Evolutionary conservation across 2,888 invertebrate species (phyloP).

Genomic region (Melieria crassipennis): DNA sequence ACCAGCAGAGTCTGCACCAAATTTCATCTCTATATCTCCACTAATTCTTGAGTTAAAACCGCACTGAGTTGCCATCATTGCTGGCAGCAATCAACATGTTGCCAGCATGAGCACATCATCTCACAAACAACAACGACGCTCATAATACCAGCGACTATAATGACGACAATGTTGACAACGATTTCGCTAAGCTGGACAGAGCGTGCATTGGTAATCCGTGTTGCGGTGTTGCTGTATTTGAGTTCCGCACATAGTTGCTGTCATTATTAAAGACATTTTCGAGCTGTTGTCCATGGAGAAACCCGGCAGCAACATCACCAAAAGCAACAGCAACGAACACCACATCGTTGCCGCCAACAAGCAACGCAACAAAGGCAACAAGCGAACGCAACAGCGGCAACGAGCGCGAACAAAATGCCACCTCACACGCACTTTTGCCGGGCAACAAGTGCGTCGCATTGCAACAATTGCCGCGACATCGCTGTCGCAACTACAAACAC

Average conservation of each 20-base stretch:
- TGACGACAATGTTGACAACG: too few relatives aligned
- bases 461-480: neutral
- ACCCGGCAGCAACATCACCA: neutral
- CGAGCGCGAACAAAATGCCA: slow-evolving; percentile 17
- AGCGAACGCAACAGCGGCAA: neutral
- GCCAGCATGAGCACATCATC: too few relatives aligned
- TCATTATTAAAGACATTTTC: slow-evolving; percentile 33
- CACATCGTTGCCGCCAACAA: neutral
- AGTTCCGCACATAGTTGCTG: slow-evolving; percentile 32
- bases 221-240: neutral
- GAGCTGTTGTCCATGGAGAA: slow-evolving; percentile 4
- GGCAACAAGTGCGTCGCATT: slow-evolving; percentile 3
- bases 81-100: too few relatives aligned
- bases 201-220: neutral
- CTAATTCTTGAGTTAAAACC: too few relatives aligned
- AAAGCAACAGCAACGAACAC: slow-evolving; percentile 5
- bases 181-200: too few relatives aligned
- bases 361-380: neutral
- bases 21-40: too few relatives aligned
- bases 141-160: too few relatives aligned
- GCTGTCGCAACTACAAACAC: neutral
- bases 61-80: too few relatives aligned
- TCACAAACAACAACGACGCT: too few relatives aligned
- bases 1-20: too few relatives aligned
- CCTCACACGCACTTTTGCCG: slow-evolving; percentile 24